phyloP scores from a whole-genome alignment of 2,797 vertebrate genomes.

The Gymnothorax javanicus region DNA sequence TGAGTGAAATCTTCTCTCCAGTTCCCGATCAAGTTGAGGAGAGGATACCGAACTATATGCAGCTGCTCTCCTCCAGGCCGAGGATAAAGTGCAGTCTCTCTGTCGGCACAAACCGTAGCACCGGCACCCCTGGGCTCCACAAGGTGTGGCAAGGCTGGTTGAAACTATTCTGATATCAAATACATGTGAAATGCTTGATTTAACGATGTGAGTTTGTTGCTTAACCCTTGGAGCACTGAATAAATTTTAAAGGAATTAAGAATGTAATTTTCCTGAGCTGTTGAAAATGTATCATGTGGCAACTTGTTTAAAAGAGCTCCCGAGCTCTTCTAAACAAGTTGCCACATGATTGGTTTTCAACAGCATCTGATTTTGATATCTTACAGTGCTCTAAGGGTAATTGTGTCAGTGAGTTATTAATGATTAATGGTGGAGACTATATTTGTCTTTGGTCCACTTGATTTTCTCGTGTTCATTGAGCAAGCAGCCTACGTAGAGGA shows the following conservation, averaged over 20 bases:
- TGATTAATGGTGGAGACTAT: neutral
- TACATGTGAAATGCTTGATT: neutral
- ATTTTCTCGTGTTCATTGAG: neutral
- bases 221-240: neutral
- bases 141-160: conserved; percentile 63
- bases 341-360: too few relatives aligned
- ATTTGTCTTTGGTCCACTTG: neutral
- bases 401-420: too few relatives aligned
- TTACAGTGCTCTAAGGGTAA: too few relatives aligned
- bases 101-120: conserved; percentile 62
- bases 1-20: conserved; percentile 83
- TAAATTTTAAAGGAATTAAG: too few relatives aligned
- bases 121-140: conserved; percentile 68
- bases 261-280: too few relatives aligned
- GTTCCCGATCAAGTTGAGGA: conserved; percentile 81
- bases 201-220: neutral
- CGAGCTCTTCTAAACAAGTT: too few relatives aligned
- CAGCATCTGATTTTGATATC: too few relatives aligned
- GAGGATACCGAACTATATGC: conserved; percentile 79
- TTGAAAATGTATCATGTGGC: too few relatives aligned
- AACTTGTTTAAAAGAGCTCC: too few relatives aligned
- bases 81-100: conserved; percentile 80
- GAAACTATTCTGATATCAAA: neutral
- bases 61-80: conserved; percentile 74
- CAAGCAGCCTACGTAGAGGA: neutral